These are phyloP conservation scores for Dolomedes plantarius DNA, from an alignment of 2,888 invertebrate species.

Conservation along the genomic window DNA sequence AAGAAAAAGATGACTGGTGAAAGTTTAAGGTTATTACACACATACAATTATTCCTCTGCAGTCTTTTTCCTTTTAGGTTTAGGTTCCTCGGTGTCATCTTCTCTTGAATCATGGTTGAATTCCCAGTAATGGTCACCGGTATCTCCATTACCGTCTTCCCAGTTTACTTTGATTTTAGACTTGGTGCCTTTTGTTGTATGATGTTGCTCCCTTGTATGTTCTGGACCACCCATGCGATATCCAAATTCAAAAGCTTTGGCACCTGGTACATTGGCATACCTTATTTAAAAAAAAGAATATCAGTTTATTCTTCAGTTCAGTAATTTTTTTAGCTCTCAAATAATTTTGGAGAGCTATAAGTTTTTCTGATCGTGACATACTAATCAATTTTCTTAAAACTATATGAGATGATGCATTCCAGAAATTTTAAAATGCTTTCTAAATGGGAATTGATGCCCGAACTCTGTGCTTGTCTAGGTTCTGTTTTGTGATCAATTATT, in stretches of 20 bases:
- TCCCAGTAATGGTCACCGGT: constrained; percentile 67
- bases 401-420: no score
- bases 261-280: constrained; percentile 45
- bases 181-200: constrained; percentile 33
- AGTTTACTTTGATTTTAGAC: constrained; percentile 55
- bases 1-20: no score
- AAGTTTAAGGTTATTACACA: no score
- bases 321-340: neutral
- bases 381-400: no score
- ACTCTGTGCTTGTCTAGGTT: no score
- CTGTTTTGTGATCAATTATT: no score
- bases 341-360: no score
- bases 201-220: constrained; percentile 36
- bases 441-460: no score
- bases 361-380: no score
- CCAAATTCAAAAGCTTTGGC: constrained; percentile 49
- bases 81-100: constrained; percentile 13
- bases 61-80: neutral
- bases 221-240: constrained; percentile 51
- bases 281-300: constrained; percentile 7
- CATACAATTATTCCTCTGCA: no score
- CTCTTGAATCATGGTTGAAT: constrained; percentile 45
- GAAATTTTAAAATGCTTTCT: no score
- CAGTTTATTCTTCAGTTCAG: neutral
- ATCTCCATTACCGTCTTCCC: constrained; percentile 60